Evolutionary conservation across 2,113 vertebrate species (phyloP).

Genomic region (Cisticola juncidis): DNA sequence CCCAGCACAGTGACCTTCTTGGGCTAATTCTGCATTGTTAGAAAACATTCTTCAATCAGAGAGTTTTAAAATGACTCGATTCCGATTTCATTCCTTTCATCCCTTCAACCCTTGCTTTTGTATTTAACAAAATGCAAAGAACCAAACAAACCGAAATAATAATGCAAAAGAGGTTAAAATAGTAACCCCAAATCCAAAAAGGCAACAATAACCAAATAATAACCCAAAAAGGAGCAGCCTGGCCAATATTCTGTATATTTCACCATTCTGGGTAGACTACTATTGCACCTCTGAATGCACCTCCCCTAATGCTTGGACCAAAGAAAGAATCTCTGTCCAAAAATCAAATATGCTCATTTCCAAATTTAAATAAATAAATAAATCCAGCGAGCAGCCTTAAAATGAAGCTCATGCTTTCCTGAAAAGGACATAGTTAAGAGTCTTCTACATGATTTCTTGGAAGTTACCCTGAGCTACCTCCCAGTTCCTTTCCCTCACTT

Average conservation of each 20-base stretch:
- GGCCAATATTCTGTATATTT: background rate
- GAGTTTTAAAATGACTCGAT: background rate
- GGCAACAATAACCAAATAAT: background rate
- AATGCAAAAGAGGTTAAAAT: background rate
- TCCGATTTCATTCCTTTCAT: background rate
- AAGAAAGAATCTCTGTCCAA: background rate
- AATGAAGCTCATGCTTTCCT: background rate
- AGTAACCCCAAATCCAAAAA: background rate
- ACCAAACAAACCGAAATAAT: background rate
- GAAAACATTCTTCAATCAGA: background rate
- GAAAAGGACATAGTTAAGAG: background rate
- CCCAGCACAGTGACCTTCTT: background rate
- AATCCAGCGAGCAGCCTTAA: background rate
- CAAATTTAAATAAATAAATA: background rate
- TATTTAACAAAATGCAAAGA: background rate
- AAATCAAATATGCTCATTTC: background rate
- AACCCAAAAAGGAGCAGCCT: background rate
- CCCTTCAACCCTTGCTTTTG: background rate
- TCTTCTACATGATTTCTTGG: background rate
- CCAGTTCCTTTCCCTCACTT: background rate
- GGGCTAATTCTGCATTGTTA: background rate
- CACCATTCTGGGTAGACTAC: background rate
- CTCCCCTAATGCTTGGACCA: background rate
- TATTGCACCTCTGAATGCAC: background rate
- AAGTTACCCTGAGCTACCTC: background rate